Evolutionary conservation across 1,140 invertebrate species (phyloP).

Genomic region (Papilio xuthus): DNA sequence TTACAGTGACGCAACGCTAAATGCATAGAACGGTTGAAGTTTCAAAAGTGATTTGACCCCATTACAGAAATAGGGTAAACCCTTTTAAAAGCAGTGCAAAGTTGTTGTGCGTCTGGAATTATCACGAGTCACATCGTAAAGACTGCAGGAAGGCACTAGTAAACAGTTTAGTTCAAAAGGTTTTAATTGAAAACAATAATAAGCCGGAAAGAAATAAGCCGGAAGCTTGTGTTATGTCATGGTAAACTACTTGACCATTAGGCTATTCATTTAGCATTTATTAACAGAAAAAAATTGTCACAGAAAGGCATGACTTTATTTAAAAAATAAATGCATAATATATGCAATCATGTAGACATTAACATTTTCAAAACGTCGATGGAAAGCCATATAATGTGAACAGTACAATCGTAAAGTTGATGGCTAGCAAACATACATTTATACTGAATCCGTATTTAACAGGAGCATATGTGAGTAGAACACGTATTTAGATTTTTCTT

Average conservation of each 20-base stretch:
- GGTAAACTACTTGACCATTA: too few relatives aligned
- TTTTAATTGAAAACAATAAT: not conserved
- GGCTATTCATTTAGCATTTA: too few relatives aligned
- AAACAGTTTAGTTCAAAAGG: not conserved
- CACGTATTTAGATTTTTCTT: not conserved
- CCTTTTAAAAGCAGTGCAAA: conserved; percentile 22
- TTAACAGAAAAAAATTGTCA: too few relatives aligned
- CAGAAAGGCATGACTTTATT: not conserved
- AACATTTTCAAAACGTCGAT: not conserved
- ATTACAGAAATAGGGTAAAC: conserved; percentile 26
- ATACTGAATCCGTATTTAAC: not conserved
- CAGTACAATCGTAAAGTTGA: not conserved
- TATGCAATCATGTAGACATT: not conserved
- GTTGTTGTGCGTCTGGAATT: conserved; percentile 22
- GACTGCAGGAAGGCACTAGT: not conserved
- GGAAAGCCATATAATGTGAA: not conserved
- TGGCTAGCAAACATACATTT: not conserved
- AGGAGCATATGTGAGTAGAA: not conserved
- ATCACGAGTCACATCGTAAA: conserved; percentile 14
- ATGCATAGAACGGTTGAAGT: conserved; percentile 10
- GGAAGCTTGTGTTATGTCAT: too few relatives aligned
- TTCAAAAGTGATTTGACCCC: conserved; percentile 24
- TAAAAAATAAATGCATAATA: not conserved
- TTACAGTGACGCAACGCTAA: conserved; percentile 59
- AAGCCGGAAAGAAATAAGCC: too few relatives aligned